phyloP scores from a whole-genome alignment of 2,113 vertebrate genomes.

The Tragelaphus scriptus region DNA sequence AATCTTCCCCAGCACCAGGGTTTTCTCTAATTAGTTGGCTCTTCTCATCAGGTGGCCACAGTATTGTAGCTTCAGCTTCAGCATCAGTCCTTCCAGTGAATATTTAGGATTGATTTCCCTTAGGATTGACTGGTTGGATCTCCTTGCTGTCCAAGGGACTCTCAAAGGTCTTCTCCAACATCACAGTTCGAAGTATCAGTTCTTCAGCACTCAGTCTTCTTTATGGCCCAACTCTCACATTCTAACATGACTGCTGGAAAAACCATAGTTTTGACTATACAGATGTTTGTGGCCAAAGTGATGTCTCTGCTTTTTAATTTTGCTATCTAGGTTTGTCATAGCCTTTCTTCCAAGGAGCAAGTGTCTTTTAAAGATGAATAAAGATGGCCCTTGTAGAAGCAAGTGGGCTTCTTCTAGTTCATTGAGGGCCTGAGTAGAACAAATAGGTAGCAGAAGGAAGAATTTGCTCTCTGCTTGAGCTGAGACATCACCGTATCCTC shows the following conservation, averaged over 20 bases:
- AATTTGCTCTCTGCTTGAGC: neutral
- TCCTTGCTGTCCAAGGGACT: neutral
- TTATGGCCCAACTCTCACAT: neutral
- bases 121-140: neutral
- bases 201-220: neutral
- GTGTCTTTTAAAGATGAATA: neutral
- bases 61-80: neutral
- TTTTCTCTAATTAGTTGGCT: neutral
- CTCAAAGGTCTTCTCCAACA: neutral
- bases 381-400: neutral
- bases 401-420: neutral
- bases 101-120: neutral
- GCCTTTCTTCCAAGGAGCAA: neutral
- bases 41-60: neutral
- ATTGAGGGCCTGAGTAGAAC: neutral
- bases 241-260: neutral
- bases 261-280: neutral
- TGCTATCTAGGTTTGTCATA: neutral
- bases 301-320: neutral
- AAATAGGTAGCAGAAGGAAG: neutral
- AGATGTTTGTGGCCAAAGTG: neutral
- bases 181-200: neutral
- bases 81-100: neutral
- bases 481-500: neutral
- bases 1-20: neutral